Percentiles rank a stretch among this genome's conserved stretches.
phyloP scores from a whole-genome alignment of 2,888 invertebrate genomes.

The Sphaerophoria taeniata region DNA sequence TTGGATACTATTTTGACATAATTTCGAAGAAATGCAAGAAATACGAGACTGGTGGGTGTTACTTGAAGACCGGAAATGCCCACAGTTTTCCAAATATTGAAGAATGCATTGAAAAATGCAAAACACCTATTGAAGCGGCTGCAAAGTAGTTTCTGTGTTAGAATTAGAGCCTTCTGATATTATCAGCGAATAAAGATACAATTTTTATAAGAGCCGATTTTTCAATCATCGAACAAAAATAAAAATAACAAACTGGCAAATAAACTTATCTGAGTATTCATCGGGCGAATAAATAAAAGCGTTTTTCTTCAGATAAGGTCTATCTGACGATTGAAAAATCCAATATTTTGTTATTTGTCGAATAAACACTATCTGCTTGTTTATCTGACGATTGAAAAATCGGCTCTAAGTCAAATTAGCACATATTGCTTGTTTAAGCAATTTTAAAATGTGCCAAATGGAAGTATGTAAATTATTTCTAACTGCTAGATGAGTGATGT shows the following conservation, averaged over 20 bases:
- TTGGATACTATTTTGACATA: slow-evolving; percentile 51
- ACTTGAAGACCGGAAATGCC: slow-evolving; percentile 48
- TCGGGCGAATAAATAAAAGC: no score
- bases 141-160: neutral
- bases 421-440: neutral
- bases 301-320: no score
- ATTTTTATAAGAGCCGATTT: no score
- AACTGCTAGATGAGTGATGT: slow-evolving; percentile 7
- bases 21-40: slow-evolving; percentile 52
- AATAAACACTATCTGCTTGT: no score
- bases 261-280: no score
- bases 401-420: neutral
- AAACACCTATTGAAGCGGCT: slow-evolving; percentile 42
- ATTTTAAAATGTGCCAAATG: slow-evolving; percentile 13
- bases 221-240: no score
- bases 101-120: slow-evolving; percentile 55
- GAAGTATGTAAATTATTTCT: slow-evolving; percentile 27
- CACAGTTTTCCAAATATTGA: slow-evolving; percentile 48
- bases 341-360: no score
- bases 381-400: no score
- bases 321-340: no score
- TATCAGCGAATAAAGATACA: no score
- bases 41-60: slow-evolving; percentile 50
- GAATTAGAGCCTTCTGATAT: no score
- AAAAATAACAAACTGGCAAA: no score